phyloP scores from a whole-genome alignment of 1,140 invertebrate genomes.

The Sinonovacula constricta region DNA sequence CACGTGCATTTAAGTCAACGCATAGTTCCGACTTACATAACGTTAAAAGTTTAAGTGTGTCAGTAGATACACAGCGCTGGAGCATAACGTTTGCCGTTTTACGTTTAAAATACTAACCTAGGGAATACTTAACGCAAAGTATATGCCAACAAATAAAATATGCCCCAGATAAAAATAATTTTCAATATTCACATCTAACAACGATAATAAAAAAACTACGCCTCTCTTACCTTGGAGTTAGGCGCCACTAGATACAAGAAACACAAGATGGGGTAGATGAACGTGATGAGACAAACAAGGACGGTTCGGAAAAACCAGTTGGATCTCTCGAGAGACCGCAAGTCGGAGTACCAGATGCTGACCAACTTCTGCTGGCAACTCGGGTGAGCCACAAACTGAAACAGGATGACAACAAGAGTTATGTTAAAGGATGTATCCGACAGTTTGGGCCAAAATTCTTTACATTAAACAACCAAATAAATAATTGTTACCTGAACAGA shows the following conservation, averaged over 20 bases:
- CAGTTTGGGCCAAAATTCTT: too few relatives aligned
- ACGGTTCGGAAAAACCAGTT: slow-evolving; percentile 67
- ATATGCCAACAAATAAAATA: too few relatives aligned
- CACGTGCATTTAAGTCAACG: too few relatives aligned
- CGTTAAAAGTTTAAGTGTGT: neutral
- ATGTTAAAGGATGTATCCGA: too few relatives aligned
- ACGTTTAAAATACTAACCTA: neutral
- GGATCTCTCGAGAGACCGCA: slow-evolving; percentile 64
- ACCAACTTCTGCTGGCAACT: slow-evolving; percentile 78
- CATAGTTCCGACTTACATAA: too few relatives aligned
- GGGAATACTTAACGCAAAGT: too few relatives aligned
- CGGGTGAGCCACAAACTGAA: slow-evolving; percentile 78
- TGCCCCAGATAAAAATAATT: too few relatives aligned
- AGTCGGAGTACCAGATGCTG: slow-evolving; percentile 79
- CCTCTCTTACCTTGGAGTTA: slow-evolving; percentile 65
- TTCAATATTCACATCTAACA: too few relatives aligned
- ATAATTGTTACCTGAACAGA: too few relatives aligned
- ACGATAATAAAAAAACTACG: too few relatives aligned
- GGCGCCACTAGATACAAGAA: slow-evolving; percentile 70
- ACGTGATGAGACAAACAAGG: slow-evolving; percentile 65
- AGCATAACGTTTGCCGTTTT: neutral
- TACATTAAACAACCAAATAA: too few relatives aligned
- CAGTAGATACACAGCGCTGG: neutral
- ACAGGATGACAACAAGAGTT: neutral
- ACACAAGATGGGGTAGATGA: slow-evolving; percentile 69